A percentile compares a stretch with the other conserved stretches of the same genome.
Conservation (phyloP, 2,797 vertebrate species). For the Coilia nasus region DNA sequence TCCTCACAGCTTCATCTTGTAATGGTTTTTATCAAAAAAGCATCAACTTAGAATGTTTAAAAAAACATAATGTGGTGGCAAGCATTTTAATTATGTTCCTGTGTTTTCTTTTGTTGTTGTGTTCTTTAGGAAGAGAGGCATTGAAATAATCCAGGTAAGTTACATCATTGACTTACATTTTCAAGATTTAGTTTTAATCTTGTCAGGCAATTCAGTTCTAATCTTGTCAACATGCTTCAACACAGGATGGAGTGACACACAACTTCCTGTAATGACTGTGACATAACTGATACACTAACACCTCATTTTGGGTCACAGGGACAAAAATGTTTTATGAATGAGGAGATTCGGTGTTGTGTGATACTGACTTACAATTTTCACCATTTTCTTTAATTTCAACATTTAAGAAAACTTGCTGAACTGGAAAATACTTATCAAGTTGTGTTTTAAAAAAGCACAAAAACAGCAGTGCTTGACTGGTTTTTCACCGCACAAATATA, state of each 20-base stretch:
- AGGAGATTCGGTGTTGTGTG: background rate
- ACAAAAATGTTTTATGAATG: background rate
- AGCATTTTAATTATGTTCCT: conserved; percentile 5
- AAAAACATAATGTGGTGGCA: background rate
- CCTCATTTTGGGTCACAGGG: background rate
- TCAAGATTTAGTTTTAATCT: background rate
- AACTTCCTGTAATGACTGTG: conserved; percentile 8
- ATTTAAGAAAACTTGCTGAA: too few relatives aligned
- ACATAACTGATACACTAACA: background rate
- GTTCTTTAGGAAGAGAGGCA: conserved; percentile 56
- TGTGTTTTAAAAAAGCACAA: background rate
- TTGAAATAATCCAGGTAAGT: conserved; percentile 62
- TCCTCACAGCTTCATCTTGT: background rate
- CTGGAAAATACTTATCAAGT: background rate
- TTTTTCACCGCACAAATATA: background rate
- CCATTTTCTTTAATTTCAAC: too few relatives aligned
- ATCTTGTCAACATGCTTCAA: too few relatives aligned
- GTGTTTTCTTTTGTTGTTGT: conserved; percentile 20
- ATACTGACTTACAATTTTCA: too few relatives aligned
- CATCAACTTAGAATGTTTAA: background rate
- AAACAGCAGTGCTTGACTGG: too few relatives aligned
- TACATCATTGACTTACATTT: background rate
- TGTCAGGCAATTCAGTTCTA: background rate
- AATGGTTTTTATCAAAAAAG: background rate
- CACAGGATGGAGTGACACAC: background rate